Evolutionary conservation across 2,113 vertebrate genomes (phyloP), one percentile per base, ranked within the genome.

Genomic region (Lepisosteus osseus): DNA sequence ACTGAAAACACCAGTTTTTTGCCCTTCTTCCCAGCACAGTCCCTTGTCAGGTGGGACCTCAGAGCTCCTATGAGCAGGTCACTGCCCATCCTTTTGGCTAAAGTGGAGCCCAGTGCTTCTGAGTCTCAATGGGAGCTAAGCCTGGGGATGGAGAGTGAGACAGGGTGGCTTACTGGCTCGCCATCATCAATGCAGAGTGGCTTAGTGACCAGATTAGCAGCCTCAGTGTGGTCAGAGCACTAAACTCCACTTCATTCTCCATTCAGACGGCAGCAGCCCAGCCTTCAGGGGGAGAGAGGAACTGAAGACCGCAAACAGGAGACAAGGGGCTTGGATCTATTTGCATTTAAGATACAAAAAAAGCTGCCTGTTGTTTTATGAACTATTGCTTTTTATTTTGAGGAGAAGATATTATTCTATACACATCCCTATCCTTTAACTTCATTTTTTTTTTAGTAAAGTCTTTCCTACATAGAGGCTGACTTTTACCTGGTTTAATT

Each of bases 141-240:
- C 80, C 80, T 79, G 76, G 83, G 83, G 83, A 82, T 77, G 81
- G 83, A 85, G 82, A 81, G 79, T 83, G 78, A 90, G 78, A 79
- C 80, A 83, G 79, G 76, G 78, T 74, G 81, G 80, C 78, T 85
- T 86, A 83, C 84, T 67, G 80, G 81, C 85, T 88, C 81, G 81
- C 74, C 76, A 74, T 83, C 88, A 85, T 90, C 86, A 87, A 86
- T 89, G 86, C 89, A 87, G 84, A 87, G 84, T 86, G 83, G 82
- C 86, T 88, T 85, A 85, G 85, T 85, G 78, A 80, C 83, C 85
- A 90, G 90, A 90, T 90, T 89, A 91, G 89, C 85, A 83, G 83
- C 76, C 83, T 87, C 80, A 61, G 67, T 83, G 83, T 87, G 85
- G 84, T 84, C 74, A 85, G 79, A 81, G 90, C 85, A 81, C 82